Evolutionary conservation across 1,140 invertebrate species (phyloP), one percentile per base, ranked within the genome.

Genomic region (Drosophila chauvacae): DNA sequence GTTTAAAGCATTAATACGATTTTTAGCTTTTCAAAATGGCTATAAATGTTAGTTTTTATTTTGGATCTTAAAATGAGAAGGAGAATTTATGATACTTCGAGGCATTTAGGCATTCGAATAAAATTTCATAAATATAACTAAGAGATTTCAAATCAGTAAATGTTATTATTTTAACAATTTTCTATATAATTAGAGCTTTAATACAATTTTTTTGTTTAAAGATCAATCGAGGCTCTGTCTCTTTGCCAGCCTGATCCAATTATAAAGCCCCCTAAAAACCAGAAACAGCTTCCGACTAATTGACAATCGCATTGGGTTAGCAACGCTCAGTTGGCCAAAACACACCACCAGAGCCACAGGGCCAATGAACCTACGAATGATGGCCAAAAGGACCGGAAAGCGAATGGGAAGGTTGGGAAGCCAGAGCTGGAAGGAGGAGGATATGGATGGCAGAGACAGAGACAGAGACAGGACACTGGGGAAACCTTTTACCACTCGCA

Each of bases 261-360:
- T 72, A 72, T 50, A 72, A 44, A 60, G 44, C 45, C 69, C 66
- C 30, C 10, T 2, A 23, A 60, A 72, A 72, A 50, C 39, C 72
- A 68, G 39, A 42, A 66, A 60, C 53, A 63, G 61, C 69, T 78
- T 70, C 69, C 69, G 47, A 50, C 69, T 71, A 87, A 86, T 85
- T 87, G 79, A 82, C 79, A 87, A 74, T 86, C 83, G 44, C 79
- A 79, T 86, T 72, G 70, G 83, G 51, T 79, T 77, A 77, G 48
- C 56, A 28, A 77, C 47, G 64, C 60, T 69, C 44, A 47, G 47
- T 51, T 60, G 79, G 72, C 53, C 59, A 72, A 30, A 37, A 51
- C 44, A 71, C 48, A 33, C 47, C 47, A 48, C 47, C 23, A 47
- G 45, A 58, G 69, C 35, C 53, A 50, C 53, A 23, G 69, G 66